Percentiles rank a stretch among this genome's conserved stretches.
Conservation (phyloP, 2,113 vertebrate genomes). For the Muntiacus muntjak region DNA sequence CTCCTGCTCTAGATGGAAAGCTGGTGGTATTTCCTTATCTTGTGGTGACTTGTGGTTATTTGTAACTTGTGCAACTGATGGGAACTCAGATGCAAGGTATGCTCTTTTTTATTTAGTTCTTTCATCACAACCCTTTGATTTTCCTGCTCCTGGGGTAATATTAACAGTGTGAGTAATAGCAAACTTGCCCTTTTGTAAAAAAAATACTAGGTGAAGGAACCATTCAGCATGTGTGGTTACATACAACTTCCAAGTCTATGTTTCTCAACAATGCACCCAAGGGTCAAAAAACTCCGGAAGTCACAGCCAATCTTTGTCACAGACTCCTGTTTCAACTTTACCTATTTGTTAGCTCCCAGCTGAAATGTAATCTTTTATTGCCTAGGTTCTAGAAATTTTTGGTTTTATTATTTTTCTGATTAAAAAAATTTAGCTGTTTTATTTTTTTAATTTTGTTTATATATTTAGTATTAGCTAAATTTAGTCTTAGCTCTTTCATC, state of each 20-base stretch:
- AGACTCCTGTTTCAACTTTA: not conserved
- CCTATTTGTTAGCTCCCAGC: not conserved
- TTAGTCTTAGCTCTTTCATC: not conserved
- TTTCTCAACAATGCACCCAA: not conserved
- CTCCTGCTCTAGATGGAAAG: not conserved
- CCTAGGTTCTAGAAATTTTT: not conserved
- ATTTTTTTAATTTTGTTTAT: not conserved
- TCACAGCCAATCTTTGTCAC: not conserved
- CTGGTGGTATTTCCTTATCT: not conserved
- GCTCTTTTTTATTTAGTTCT: not conserved
- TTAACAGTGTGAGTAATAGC: not conserved
- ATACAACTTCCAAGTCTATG: not conserved
- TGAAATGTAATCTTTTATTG: not conserved
- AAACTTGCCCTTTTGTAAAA: not conserved
- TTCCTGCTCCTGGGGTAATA: not conserved
- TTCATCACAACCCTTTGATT: not conserved
- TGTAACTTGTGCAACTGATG: not conserved
- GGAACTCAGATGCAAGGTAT: not conserved
- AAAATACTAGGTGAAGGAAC: not conserved
- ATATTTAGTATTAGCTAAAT: not conserved
- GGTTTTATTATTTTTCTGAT: not conserved
- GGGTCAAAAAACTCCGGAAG: not conserved
- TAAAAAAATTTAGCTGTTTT: not conserved
- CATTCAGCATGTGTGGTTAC: not conserved
- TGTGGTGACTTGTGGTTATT: not conserved